Evolutionary conservation across 1,140 invertebrate species (phyloP), one percentile per base, ranked within the genome.

Genomic region (Papilio helenus): DNA sequence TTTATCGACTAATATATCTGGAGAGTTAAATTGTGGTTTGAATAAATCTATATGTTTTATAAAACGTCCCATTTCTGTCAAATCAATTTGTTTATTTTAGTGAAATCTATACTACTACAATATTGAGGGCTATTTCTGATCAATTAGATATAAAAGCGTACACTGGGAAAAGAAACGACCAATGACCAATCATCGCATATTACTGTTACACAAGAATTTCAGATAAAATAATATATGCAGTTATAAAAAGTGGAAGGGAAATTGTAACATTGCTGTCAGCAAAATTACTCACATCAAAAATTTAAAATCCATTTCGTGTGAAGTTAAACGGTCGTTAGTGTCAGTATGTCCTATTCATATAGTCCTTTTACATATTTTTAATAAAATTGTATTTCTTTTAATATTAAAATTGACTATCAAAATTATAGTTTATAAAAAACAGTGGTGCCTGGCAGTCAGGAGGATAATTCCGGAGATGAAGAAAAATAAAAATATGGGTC

Each of bases 251-350:
- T 9, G 42, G 42, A 73, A 73, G 20, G 29, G 20, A 73, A 73
- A 73, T 26, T 49, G 20, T 44, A 46, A 73, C 51, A 49, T 46
- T 16, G 72, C 9, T 73, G 72, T 49, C 39, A 46, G 72, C 20
- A 20, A 72, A 72, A 72, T 46, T 46, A 23, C 42, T 72, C 71
- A 72, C 46, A 23, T 44, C 18, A 46, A 72, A 72, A 72, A n/a
- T 44, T 72, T 72, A n/a, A 44, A 72, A 72, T 72, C 34, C 71
- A 72, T 44, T 42, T 34, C 14, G 34, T 18, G 71, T 72, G 23
- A 42, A 72, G 42, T 72, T 72, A 72, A 7, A 39, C 29, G 71
- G 71, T 72, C 39, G 71, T 72, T 44, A 72, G 18, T 72, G 71
- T 72, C 71, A 72, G 8, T 39, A 72, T 72, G 71, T 20, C 68